Base-by-base conservation (phyloP, 1,140 invertebrate species). In the Aphelinus atriplicis region DNA sequence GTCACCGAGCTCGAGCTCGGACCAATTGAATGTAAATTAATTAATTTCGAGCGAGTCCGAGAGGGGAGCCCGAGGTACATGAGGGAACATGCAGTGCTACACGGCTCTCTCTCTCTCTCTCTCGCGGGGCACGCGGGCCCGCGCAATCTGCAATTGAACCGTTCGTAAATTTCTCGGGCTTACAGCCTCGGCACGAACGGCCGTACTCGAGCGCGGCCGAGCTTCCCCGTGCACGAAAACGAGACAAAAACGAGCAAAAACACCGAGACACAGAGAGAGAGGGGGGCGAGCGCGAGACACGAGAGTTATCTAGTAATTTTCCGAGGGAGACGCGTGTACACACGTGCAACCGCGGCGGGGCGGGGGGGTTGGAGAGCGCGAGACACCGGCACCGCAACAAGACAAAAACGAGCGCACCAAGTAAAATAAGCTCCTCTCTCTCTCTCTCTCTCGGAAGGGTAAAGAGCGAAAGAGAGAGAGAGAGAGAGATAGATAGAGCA, bases 291-390 rank as follows among this genome's bases (percentile, higher is more conserved):
- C 7, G 2, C 4, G 56, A 48, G 46, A n/a, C 48, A 62, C 68
- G 69, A 63, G 62, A 65, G 5, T 72, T 65, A 65, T 65, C 70
- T 65, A 58, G 55, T 57, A 58, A 72, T 72, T 65, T 72, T 72
- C 55, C 47, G 63, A 65, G 71, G 55, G 26, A 26, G 46, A 51
- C 47, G 60, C 71, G 53, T 72, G 55, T 63, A 53, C 46, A 50
- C 53, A 58, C 26, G 43, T 65, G 53, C 47, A 42, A 46, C 63
- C 42, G 47, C 10, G 26, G 10, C 53, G 55, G 7, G 43, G 53
- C 7, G n/a, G 10, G 7, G 9, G 43, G 10, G 56, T 26, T 26
- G 26, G 26, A 26, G 26, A 26, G 26, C 26, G 26, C 26, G 26
- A 26, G 26, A 26, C 26, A 26, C 42, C 57, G 26, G 57, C 2